Percentiles rank a stretch among this genome's conserved stretches.
Conservation (phyloP, 64 coral and sea anemone genomes). For the Platygyra sinensis region DNA sequence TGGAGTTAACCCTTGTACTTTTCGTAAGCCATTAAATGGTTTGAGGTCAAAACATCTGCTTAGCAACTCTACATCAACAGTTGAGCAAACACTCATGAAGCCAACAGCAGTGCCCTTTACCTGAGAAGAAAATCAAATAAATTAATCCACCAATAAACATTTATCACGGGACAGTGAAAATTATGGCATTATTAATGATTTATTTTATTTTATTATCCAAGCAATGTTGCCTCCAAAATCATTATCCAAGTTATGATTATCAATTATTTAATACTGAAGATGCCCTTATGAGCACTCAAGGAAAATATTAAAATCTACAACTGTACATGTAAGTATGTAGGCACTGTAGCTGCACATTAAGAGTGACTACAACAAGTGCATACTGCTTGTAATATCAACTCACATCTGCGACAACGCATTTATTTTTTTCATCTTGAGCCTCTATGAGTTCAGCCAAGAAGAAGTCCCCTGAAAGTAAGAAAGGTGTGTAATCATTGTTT, state of each 20-base stretch:
- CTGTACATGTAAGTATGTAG: too few species aligned
- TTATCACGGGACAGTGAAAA: too few species aligned
- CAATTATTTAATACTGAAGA: too few species aligned
- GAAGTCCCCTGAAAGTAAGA: conserved; percentile 75
- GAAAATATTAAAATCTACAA: too few species aligned
- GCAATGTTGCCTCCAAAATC: too few species aligned
- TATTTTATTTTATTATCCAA: too few species aligned
- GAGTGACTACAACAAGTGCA: too few species aligned
- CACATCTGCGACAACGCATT: conserved; percentile 95
- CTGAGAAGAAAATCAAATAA: conserved; percentile 12
- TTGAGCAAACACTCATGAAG: conserved; percentile 92
- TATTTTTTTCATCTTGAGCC: conserved; percentile 92
- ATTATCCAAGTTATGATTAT: not conserved
- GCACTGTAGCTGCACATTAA: too few species aligned
- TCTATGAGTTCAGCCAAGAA: conserved; percentile 97
- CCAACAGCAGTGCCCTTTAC: conserved; percentile 93
- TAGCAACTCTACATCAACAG: conserved; percentile 73
- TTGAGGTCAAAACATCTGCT: conserved; percentile 87
- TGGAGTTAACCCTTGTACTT: conserved; percentile 14
- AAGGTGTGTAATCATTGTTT: not conserved
- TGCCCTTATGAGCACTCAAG: too few species aligned
- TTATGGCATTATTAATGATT: too few species aligned
- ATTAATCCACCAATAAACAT: not conserved
- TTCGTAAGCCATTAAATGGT: conserved; percentile 87
- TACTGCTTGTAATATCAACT: conserved; percentile 6